Conservation (phyloP, 2,113 vertebrate species). For the Electrona antarctica region DNA sequence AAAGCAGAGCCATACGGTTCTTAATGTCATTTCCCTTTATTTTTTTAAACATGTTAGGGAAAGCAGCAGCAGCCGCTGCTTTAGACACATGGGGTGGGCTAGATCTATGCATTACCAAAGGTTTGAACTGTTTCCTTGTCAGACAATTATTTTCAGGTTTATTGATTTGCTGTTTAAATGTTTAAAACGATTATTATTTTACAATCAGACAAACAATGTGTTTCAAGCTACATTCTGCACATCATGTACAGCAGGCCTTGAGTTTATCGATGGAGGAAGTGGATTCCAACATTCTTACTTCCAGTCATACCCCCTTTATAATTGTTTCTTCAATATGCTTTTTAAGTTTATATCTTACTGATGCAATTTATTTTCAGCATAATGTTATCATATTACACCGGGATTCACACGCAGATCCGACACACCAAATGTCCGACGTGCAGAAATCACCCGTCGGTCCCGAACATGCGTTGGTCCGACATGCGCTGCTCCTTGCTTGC, state of each 20-base stretch:
- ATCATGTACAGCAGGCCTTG: background rate
- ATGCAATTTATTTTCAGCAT: too few relatives aligned
- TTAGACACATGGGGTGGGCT: constrained; percentile 40
- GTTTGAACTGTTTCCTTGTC: constrained; percentile 65
- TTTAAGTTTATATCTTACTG: constrained; percentile 1
- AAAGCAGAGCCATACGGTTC: constrained; percentile 59
- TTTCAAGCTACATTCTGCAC: constrained; percentile 11
- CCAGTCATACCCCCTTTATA: background rate
- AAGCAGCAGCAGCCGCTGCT: constrained; percentile 21
- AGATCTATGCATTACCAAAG: constrained; percentile 85
- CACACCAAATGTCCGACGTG: too few relatives aligned
- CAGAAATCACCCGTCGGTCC: too few relatives aligned
- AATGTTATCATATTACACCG: too few relatives aligned
- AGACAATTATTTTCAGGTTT: constrained; percentile 29
- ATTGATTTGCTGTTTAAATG: background rate
- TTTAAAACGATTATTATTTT: constrained; percentile 12
- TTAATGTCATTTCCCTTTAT: constrained; percentile 47
- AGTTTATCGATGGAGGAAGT: constrained; percentile 12
- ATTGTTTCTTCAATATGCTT: background rate
- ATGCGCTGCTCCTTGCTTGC: too few relatives aligned
- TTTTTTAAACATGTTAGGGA: constrained; percentile 41
- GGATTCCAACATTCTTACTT: constrained; percentile 9
- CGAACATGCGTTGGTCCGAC: too few relatives aligned
- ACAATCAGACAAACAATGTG: background rate
- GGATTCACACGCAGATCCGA: too few relatives aligned